Evolutionary conservation across 2,797 vertebrate genomes (phyloP), one percentile per base, ranked within the genome.

Genomic region (Notolepis coatsorum): DNA sequence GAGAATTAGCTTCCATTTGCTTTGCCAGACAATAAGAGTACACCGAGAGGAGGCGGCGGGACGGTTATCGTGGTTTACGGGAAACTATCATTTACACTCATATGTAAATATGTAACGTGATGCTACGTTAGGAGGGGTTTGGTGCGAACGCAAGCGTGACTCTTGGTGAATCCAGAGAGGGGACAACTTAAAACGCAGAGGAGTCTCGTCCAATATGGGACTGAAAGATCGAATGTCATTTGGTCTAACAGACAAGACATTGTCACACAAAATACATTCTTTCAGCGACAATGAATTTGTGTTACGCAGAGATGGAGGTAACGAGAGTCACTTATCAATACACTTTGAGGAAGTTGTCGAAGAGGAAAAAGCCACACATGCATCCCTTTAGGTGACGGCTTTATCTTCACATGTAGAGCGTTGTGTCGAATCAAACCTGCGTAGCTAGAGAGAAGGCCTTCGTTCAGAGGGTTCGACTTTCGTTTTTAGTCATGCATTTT

Each of bases 221-320:
- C 57, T 64, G 39, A 35, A 53, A 25, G 17, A 52, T 65, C 65
- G 50, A 33, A 66, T 47, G 61, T 82, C 52, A 63, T 84, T 88
- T 84, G 80, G 78, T 81, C 71, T 68, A 77, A 88, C 68, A 76
- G 77, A 84, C 71, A 77, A 75, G 73, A 85, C 69, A 61, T 61
- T 78, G 76, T 75, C 77, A 70, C 76, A 73, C 67, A 76, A 81
- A 72, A 85, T 90, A 93, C 89, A 93, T 92, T 93, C 89, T 84
- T 81, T 75, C 87, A 86, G 88, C 86, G 87, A 84, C 80, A 70
- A 38, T 85, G 73, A 76, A 82, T 82, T 70, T 85, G 79, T 63
- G 65, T 83, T 77, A 84, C 82, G 86, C 65, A 71, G 65, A 79
- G 75, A 81, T 70, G 80, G 84, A 88, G 75, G 74, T 79, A 84